These are phyloP conservation scores for Ammodramus savannarum DNA, from an alignment of 2,113 vertebrate species.

Conservation along the genomic window DNA sequence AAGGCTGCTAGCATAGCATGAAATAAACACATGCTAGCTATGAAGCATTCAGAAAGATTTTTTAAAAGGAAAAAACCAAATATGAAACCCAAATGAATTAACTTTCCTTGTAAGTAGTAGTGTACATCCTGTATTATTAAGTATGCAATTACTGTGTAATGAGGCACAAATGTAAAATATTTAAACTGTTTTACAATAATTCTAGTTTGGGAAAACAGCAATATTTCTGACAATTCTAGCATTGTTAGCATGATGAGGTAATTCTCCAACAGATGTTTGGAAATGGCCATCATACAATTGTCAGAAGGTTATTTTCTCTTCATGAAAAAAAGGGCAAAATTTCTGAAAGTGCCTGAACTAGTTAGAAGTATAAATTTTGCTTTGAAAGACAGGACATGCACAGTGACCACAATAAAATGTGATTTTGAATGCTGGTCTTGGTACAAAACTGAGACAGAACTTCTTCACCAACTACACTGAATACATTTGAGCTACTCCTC, in stretches of 20 bases:
- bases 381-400: background rate
- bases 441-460: background rate
- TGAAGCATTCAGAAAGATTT: background rate
- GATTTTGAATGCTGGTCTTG: background rate
- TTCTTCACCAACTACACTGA: background rate
- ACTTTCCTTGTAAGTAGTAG: background rate
- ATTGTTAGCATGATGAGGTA: background rate
- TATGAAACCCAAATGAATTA: constrained; percentile 8
- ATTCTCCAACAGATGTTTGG: background rate
- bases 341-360: background rate
- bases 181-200: constrained; percentile 33
- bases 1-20: background rate
- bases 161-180: constrained; percentile 38
- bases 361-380: background rate
- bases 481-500: background rate
- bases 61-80: background rate
- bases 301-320: background rate
- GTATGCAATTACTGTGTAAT: constrained; percentile 17
- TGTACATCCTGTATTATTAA: constrained; percentile 41
- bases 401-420: background rate
- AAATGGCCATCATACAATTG: background rate
- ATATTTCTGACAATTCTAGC: constrained; percentile 11
- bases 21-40: background rate
- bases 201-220: background rate
- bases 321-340: background rate